These are phyloP conservation scores for Oncorhynchus keta DNA, from an alignment of 2,113 vertebrate species.

Conservation along the genomic window DNA sequence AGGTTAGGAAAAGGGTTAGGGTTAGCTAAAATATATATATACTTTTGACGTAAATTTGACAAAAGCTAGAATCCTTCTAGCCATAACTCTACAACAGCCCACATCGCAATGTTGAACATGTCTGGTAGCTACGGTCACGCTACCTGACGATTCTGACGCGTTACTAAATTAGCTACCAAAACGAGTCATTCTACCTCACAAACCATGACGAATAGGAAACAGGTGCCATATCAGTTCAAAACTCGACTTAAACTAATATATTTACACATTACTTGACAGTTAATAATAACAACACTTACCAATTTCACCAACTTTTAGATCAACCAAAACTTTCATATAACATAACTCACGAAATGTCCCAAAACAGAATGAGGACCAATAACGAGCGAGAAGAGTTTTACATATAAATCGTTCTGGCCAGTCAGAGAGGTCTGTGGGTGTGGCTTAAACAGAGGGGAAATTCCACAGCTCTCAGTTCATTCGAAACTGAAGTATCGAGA, in stretches of 20 bases:
- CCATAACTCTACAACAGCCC: neutral
- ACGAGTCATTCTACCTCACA: neutral
- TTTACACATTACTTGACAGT: neutral
- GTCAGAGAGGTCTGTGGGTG: constrained; percentile 32
- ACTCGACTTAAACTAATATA: neutral
- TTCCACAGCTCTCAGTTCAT: constrained; percentile 50
- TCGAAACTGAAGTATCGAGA: neutral
- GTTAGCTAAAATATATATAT: no score
- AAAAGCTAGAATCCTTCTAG: neutral
- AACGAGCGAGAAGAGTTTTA: neutral
- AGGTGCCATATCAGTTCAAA: neutral
- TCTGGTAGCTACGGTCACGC: no score
- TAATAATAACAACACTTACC: constrained; percentile 31
- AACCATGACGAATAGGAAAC: neutral
- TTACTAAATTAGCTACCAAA: neutral
- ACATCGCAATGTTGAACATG: neutral
- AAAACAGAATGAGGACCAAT: constrained; percentile 63
- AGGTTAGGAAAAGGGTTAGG: no score
- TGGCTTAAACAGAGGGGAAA: constrained; percentile 54
- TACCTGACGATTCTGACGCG: neutral
- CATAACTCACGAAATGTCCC: constrained; percentile 9
- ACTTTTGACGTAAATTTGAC: neutral
- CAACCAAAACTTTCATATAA: neutral
- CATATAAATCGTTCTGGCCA: neutral
- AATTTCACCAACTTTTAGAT: constrained; percentile 35